phyloP scores from a whole-genome alignment of 2,888 invertebrate genomes.

The Bombylius discolor region DNA sequence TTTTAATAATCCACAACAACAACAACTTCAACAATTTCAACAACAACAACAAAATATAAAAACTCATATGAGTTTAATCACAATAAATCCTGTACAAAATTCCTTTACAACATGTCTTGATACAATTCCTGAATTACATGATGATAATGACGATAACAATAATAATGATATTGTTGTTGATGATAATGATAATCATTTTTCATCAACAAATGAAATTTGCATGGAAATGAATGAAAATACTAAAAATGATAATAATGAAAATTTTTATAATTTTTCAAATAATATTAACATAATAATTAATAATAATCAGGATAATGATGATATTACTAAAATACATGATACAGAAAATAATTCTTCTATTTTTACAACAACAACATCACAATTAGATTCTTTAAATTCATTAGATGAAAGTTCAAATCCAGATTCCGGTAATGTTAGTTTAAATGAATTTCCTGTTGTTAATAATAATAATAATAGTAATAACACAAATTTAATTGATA shows the following conservation, averaged over 20 bases:
- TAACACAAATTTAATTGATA: constrained; percentile 18
- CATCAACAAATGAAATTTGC: neutral
- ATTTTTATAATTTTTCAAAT: constrained; percentile 29
- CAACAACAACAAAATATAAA: neutral
- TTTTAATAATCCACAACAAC: neutral
- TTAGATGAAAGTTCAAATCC: constrained; percentile 29
- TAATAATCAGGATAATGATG: neutral
- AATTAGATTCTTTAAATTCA: constrained; percentile 29
- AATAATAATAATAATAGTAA: neutral
- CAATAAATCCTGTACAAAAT: neutral
- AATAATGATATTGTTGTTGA: neutral
- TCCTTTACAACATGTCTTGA: constrained; percentile 1
- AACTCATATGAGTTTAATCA: neutral
- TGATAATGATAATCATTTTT: neutral
- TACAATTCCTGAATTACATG: constrained; percentile 12
- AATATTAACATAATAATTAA: constrained; percentile 23
- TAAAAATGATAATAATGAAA: neutral
- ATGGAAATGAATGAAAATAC: neutral
- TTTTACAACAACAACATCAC: constrained; percentile 7
- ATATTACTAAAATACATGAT: neutral
- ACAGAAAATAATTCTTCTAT: neutral
- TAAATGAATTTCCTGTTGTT: constrained; percentile 28
- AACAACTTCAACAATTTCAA: neutral
- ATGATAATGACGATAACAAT: neutral
- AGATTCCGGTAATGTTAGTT: constrained; percentile 33